Conservation (phyloP, 1,140 invertebrate species). For the Drosophila paulistorum region DNA sequence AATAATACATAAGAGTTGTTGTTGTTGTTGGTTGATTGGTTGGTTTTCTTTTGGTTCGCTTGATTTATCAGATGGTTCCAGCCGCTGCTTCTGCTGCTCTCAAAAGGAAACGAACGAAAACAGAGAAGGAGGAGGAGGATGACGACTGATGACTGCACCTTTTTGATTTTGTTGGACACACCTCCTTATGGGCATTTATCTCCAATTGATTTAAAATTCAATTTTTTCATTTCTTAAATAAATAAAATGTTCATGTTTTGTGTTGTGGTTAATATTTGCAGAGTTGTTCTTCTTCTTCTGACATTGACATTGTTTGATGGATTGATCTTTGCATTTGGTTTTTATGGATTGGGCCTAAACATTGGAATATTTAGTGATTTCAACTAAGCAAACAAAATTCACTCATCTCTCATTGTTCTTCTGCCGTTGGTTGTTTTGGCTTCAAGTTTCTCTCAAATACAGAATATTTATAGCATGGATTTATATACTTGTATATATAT, state of each 20-base stretch:
- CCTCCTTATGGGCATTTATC: background rate
- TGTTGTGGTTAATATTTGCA: background rate
- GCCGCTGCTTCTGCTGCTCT: conserved; percentile 43
- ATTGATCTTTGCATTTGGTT: background rate
- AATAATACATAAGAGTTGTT: conserved; percentile 73
- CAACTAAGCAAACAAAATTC: conserved; percentile 7
- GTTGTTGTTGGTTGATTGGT: conserved; percentile 51
- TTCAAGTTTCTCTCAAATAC: background rate
- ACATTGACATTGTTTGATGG: conserved; percentile 5
- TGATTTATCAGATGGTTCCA: conserved; percentile 42
- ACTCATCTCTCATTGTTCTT: conserved; percentile 3
- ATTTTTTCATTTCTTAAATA: conserved; percentile 3
- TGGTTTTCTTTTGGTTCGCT: conserved; percentile 77
- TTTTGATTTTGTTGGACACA: background rate
- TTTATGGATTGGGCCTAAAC: conserved; percentile 7
- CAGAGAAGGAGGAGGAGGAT: background rate
- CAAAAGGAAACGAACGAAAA: conserved; percentile 22
- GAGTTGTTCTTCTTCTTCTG: background rate
- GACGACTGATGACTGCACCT: background rate
- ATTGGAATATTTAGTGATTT: conserved; percentile 2
- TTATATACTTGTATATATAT: conserved; percentile 29
- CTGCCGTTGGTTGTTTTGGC: background rate
- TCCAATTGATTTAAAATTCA: conserved; percentile 5
- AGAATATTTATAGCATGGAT: conserved; percentile 12
- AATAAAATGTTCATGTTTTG: background rate